Base-by-base conservation (phyloP, 2,888 invertebrate genomes). In the Tenthredo mesomela region DNA sequence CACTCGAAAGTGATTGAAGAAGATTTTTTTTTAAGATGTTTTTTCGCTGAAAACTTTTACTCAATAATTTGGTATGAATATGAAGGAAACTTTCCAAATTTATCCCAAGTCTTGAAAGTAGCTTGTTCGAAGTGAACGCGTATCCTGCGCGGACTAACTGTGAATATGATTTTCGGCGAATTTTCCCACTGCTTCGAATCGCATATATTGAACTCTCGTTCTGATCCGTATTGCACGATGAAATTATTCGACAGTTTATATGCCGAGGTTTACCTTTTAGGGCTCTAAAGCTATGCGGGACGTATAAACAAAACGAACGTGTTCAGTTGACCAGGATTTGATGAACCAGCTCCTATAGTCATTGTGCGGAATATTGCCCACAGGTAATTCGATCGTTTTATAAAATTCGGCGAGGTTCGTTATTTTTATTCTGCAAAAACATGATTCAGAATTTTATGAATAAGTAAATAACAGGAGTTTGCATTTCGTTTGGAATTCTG, bases 391-490 rank as follows among this genome's bases (percentile, higher is more conserved):
- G 40, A 73, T 73, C 43, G 21, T 43, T 73, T 21, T 12, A 73
- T 43, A 40, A 43, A 10, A 73, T 73, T 21, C 40, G 43, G 18
- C 3, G 43, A 43, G 21, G 43, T 73, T 73, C 43, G 71, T 43
- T 73, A 73, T n/a, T 73, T 43, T 21, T 73, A 43, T 43, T 43
- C 71, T 5, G 40, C 40, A 43, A 40, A 73, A 73, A 43, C 25
- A 43, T 43, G 3, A 43, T 73, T 73, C 21, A 21, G 21, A 73
- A 43, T 73, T 73, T 73, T 43, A 21, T 29, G 40, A 73, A 73
- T 25, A 25, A 73, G 71, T 43, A 73, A 40, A 73, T 73, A 73
- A 43, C 21, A 9, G 43, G 7, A 43, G 71, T 73, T 73, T 73
- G 43, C 21, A 43, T 40, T 43, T 43, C 71, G 10, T 73, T 73